Evolutionary conservation across 2,797 vertebrate genomes (phyloP), one percentile per base, ranked within the genome.

Genomic region (Characodon lateralis): DNA sequence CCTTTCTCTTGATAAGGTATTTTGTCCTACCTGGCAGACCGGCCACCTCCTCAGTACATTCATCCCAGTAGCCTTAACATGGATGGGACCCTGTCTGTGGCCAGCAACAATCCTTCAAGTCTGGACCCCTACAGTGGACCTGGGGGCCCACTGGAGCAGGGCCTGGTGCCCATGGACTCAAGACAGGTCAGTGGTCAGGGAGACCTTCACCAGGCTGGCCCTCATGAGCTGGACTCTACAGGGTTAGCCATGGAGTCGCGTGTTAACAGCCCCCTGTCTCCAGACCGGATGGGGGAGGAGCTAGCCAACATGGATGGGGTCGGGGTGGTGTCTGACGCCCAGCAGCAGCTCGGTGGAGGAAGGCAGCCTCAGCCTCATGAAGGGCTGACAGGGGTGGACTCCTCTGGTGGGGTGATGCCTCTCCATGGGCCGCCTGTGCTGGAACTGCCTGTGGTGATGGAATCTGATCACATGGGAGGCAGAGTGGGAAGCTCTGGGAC

Each of bases 41-140:
- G 98, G 87, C 98, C 98, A 69, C 98, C 98, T 39, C 98, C 98
- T 85, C 98, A 99, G 79, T 99, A 99, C 88, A 98, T 99, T 88
- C 98, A 99, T 83, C 98, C 98, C 69, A 97, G 97, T 93, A 96
- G 96, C 86, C 95, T 99, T 73, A 98, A 96, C 87, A 97, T 99
- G 81, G 98, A 99, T 43, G 96, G 96, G 58, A 96, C 96, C 5
- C 87, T 99, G 46, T 96, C 98, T 4, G 96, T 99, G 28, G 69
- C 96, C 89, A 98, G 84, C 88, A 97, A 95, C 80, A 98, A 96
- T 63, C 95, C 97, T 31, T 95, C 97, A 0, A 95, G 96, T 22
- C 91, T 99, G 73, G 98, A 99, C 87, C 98, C 96, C 3, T 99
- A 98, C 88, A 95, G 97, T 74, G 96, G 87, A 78, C 96, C 97